phyloP scores from a whole-genome alignment of 1,140 invertebrate genomes.

The Heliothis subflexa region DNA sequence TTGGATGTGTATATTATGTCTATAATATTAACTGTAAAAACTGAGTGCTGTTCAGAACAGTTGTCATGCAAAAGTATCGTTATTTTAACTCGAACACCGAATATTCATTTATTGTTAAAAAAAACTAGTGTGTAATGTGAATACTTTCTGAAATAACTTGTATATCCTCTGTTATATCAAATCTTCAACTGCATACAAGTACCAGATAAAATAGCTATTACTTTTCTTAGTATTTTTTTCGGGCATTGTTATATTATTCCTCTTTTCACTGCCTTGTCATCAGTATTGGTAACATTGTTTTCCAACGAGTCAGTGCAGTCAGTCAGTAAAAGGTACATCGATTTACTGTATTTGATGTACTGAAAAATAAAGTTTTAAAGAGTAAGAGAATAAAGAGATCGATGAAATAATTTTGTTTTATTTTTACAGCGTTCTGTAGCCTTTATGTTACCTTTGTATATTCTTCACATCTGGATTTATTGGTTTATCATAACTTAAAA shows the following conservation, averaged over 20 bases:
- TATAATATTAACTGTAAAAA: conserved; percentile 21
- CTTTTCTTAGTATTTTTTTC: conserved; percentile 2
- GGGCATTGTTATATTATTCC: not conserved
- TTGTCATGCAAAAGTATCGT: conserved; percentile 13
- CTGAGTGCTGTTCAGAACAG: conserved; percentile 33
- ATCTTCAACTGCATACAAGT: not conserved
- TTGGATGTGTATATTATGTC: conserved; percentile 22
- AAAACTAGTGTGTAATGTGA: conserved; percentile 15
- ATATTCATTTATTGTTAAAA: conserved; percentile 6
- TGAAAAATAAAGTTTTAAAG: conserved; percentile 62
- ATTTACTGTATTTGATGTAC: conserved; percentile 58
- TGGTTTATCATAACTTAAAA: too few species aligned
- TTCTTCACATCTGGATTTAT: too few species aligned
- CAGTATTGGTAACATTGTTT: conserved; percentile 45
- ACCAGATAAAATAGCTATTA: not conserved
- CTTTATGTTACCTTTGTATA: not conserved
- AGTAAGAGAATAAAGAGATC: conserved; percentile 75
- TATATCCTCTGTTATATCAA: not conserved
- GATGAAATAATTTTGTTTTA: conserved; percentile 62
- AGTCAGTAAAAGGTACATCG: conserved; percentile 17
- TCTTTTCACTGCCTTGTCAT: not conserved
- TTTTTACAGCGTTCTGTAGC: conserved; percentile 35
- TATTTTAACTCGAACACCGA: not conserved
- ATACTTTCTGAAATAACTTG: not conserved
- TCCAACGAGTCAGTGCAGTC: conserved; percentile 29